Conservation (phyloP, 2,113 vertebrate genomes). For the Colius striatus region DNA sequence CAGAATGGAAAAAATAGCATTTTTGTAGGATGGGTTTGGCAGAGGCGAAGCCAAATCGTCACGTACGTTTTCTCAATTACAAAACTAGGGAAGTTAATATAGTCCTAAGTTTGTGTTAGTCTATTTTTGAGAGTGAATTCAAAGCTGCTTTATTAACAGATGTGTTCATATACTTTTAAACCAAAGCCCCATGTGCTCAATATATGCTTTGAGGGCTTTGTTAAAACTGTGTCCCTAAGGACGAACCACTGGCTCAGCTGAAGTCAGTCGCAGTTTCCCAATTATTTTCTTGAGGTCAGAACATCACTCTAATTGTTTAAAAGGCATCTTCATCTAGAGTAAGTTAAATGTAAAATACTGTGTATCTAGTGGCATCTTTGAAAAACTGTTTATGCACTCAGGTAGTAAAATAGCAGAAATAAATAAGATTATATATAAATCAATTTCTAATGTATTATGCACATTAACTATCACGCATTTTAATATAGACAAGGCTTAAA, state of each 20-base stretch:
- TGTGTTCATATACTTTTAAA: not conserved
- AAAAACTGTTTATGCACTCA: not conserved
- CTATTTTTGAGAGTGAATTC: not conserved
- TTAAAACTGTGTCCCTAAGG: not conserved
- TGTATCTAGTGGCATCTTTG: not conserved
- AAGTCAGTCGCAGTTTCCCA: not conserved
- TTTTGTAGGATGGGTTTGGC: not conserved
- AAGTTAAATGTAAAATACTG: not conserved
- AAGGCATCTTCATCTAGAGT: not conserved
- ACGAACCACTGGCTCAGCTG: not conserved
- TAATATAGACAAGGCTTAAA: not conserved
- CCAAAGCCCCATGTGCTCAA: not conserved
- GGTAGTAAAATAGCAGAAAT: not conserved
- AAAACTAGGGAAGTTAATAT: not conserved
- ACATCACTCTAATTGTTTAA: not conserved
- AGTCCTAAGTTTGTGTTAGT: not conserved
- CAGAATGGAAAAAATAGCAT: not conserved
- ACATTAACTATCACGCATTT: no score
- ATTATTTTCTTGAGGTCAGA: not conserved
- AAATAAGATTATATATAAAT: not conserved
- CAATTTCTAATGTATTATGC: not conserved
- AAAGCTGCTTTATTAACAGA: not conserved
- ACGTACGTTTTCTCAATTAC: not conserved
- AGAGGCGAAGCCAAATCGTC: not conserved
- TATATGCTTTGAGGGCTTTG: not conserved